These are phyloP conservation scores for Eumerus sabulonum DNA, from an alignment of 2,888 invertebrate species.

Conservation along the genomic window DNA sequence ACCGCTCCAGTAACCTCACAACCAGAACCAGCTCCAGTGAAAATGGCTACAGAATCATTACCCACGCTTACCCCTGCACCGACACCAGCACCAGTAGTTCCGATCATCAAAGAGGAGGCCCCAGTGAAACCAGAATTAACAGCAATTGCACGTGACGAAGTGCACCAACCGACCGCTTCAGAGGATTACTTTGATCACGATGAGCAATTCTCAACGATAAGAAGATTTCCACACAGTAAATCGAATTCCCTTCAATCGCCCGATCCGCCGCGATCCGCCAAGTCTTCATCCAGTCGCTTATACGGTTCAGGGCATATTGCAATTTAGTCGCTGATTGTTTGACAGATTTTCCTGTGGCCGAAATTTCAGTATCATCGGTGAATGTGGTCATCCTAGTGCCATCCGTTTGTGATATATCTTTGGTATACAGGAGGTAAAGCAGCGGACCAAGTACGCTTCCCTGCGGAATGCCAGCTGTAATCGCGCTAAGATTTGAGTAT, in stretches of 20 bases:
- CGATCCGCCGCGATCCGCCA: too few relatives aligned
- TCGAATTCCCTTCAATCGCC: constrained; percentile 79
- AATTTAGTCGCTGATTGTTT: too few relatives aligned
- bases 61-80: constrained; percentile 28
- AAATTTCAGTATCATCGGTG: too few relatives aligned
- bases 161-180: constrained; percentile 73
- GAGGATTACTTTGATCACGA: constrained; percentile 83
- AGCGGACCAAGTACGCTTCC: too few relatives aligned
- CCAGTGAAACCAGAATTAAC: constrained; percentile 74
- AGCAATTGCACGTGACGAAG: constrained; percentile 73
- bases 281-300: too few relatives aligned
- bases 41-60: constrained; percentile 15
- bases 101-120: constrained; percentile 49
- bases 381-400: too few relatives aligned
- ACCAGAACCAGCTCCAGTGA: constrained; percentile 29
- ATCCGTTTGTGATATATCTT: too few relatives aligned
- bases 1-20: constrained; percentile 31
- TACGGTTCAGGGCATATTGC: too few relatives aligned
- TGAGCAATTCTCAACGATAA: constrained; percentile 86
- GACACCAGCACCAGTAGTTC: constrained; percentile 27
- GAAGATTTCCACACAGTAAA: constrained; percentile 84
- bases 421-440: too few relatives aligned
- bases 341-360: too few relatives aligned
- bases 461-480: too few relatives aligned
- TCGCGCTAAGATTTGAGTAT: too few relatives aligned